Evolutionary conservation across 2,797 vertebrate genomes (phyloP), one percentile per base, ranked within the genome.

Genomic region (Centroberyx gerrardi): DNA sequence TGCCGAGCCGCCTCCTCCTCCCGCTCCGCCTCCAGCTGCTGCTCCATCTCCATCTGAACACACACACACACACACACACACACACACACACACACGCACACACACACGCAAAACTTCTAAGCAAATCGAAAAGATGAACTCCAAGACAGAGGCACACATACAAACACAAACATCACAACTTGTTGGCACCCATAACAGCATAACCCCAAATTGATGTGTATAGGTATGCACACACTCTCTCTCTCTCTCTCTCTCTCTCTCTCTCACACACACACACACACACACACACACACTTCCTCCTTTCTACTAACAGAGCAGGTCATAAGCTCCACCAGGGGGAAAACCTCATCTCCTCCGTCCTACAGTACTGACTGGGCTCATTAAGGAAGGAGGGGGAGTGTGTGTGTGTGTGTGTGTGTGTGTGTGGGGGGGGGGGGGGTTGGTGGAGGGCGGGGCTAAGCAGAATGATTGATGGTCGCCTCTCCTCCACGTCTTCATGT

Each of bases 1-100:
- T 99, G 97, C 1, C 97, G 96, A n/a, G 96, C 87, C 0, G 90
- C 90, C 8, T 97, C 96, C 81, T 97, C 97, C 90, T 98, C 97
- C 0, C 95, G 91, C 72, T 98, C 97, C 0, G 80, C 92, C 72
- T 95, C 94, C 69, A 99, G 88, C 93, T 99, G 97, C 54, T 81
- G 78, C 89, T 99, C 97, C 94, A 99, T 96, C 93, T 99, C 97
- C 82, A 92, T 90, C 98, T 99, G 80, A 17, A 38, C 38, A 28
- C 31, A 51, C 27, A 13, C 4, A 13, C 42, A 10, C 9, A 44
- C 3, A 44, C 40, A 14, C 38, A 40, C 38, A 40, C 38, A 40
- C 38, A 40, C 38, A 40, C 33, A 36, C 33, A 36, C 33, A 36
- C 33, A 36, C 1, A 38, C 38, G 8, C 38, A 38, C 5, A 40